These are phyloP conservation scores for Thalassaphorura encarpata DNA, from an alignment of 1,140 invertebrate species.

Conservation along the genomic window DNA sequence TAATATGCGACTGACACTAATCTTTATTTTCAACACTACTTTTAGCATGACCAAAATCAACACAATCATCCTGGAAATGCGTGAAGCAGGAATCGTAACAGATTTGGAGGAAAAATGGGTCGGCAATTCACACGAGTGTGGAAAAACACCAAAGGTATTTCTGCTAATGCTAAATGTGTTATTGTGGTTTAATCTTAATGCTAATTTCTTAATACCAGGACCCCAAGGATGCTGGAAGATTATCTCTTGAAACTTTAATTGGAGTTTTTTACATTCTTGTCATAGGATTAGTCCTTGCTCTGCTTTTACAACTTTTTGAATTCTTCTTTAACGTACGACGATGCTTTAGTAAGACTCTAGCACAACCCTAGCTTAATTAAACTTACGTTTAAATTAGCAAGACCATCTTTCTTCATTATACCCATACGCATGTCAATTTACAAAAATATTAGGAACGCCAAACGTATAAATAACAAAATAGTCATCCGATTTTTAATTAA, in stretches of 20 bases:
- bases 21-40: too few relatives aligned
- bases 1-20: too few relatives aligned
- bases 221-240: conserved; percentile 41
- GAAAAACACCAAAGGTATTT: conserved; percentile 16
- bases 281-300: conserved; percentile 47
- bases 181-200: not conserved
- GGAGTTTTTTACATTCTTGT: conserved; percentile 56
- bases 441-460: too few relatives aligned
- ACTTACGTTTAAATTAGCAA: too few relatives aligned
- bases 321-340: conserved; percentile 42
- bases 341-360: conserved; percentile 38
- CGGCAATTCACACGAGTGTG: conserved; percentile 43
- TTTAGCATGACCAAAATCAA: conserved; percentile 42
- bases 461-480: too few relatives aligned
- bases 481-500: too few relatives aligned
- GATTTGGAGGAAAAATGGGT: conserved; percentile 52
- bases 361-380: too few relatives aligned
- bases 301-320: conserved; percentile 46
- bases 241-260: conserved; percentile 51
- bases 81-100: conserved; percentile 49
- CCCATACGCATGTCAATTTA: too few relatives aligned
- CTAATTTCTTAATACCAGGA: not conserved
- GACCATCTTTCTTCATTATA: too few relatives aligned
- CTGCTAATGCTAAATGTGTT: not conserved
- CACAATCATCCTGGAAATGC: conserved; percentile 47